Evolutionary conservation across 2,797 vertebrate genomes (phyloP).

Genomic region (Sylvia borin): DNA sequence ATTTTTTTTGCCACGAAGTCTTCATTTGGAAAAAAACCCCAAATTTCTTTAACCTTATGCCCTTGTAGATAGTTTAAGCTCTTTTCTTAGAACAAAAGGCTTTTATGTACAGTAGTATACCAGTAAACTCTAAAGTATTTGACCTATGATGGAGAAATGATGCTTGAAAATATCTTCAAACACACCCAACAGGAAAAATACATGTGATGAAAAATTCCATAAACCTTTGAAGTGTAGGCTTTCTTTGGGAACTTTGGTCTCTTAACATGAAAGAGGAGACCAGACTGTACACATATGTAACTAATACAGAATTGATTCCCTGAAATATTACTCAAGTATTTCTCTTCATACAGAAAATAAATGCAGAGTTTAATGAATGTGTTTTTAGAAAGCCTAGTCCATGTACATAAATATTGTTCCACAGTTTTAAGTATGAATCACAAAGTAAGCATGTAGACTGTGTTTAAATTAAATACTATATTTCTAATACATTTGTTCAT

Average conservation of each 20-base stretch:
- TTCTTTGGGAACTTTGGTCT: neutral
- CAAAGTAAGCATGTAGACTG: neutral
- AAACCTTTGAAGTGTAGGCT: neutral
- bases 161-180: neutral
- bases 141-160: neutral
- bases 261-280: neutral
- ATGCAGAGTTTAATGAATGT: neutral
- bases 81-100: neutral
- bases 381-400: neutral
- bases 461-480: neutral
- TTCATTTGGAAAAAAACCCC: neutral
- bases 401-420: neutral
- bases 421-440: neutral
- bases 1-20: neutral
- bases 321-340: neutral
- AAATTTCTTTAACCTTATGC: neutral
- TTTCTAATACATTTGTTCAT: neutral
- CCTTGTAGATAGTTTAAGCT: neutral
- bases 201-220: neutral
- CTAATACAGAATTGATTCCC: neutral
- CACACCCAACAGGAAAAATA: slow-evolving; percentile 7
- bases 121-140: neutral
- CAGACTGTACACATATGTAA: neutral
- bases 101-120: neutral
- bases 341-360: neutral